Base-by-base conservation (phyloP, 2,797 vertebrate genomes). In the Echiichthys vipera region DNA sequence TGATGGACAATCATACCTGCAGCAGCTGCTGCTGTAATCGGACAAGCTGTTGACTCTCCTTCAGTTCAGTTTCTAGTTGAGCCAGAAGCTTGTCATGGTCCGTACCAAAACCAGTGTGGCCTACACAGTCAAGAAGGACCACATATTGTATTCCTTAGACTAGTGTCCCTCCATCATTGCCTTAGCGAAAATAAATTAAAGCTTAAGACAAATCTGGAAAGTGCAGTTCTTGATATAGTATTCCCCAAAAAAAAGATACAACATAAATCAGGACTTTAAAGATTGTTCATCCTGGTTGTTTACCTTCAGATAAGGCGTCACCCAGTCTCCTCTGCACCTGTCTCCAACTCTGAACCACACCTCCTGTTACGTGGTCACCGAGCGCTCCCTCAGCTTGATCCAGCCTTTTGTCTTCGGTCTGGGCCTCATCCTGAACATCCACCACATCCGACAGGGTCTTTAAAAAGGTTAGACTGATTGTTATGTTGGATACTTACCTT, bases 51-150 rank as follows among this genome's bases (percentile, higher is more conserved):
- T 88, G 88, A 79, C 90, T 95, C 65, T 92, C 89, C 65, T 90
- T 89, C 46, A 94, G 81, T 68, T 96, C 95, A 3, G 77, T 65
- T 66, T 90, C 88, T 10, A 96, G 89, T 50, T 89, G 92, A 57
- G 80, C 83, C 55, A 95, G 77, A 47, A 95, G 91, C 79, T 96
- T 95, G 37, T 96, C 94, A 4, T 95, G 93, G 49, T 96, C 95
- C 0, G 94, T 95, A 5, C 85, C 84, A 25, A 66, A 43, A 10
- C 68, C 70, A 20, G 64, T 27, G 13, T 20, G 66, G 22, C 71
- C 91, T 91, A 56, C n/a, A 20, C 14, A n/a, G 7, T 30, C 4
- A 51, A 46, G 18, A 75, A 1, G 72, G 5, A 50, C 6, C 37
- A 61, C 4, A 37, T 1, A 6, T 32, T 7, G 3, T 2, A 37